A percentile compares a stretch with the other conserved stretches of the same genome.
Conservation (phyloP, 2,797 vertebrate species). For the Acanthurus lineatus region DNA sequence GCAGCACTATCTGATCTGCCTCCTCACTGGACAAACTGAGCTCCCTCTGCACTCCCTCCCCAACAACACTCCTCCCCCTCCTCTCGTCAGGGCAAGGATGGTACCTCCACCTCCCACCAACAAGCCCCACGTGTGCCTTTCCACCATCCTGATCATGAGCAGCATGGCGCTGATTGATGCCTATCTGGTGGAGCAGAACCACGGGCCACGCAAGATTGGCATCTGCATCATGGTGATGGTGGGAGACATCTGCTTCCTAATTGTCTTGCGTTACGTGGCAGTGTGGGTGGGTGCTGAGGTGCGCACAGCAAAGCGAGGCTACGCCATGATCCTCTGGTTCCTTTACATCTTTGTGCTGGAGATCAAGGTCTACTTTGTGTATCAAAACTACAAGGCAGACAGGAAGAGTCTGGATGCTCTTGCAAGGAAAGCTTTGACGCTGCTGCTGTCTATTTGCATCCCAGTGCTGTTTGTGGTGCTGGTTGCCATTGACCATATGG, state of each 20-base stretch:
- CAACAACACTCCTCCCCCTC: constrained; percentile 51
- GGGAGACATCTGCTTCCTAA: constrained; percentile 91
- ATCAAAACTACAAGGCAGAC: constrained; percentile 93
- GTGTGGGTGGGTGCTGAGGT: constrained; percentile 93
- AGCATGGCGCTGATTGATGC: constrained; percentile 88
- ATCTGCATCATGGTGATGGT: constrained; percentile 90
- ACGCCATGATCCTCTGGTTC: constrained; percentile 92
- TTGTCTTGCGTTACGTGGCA: constrained; percentile 90
- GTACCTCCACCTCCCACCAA: constrained; percentile 88
- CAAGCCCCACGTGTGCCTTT: constrained; percentile 91
- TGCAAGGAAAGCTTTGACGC: constrained; percentile 86
- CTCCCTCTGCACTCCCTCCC: constrained; percentile 53
- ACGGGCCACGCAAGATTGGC: constrained; percentile 87
- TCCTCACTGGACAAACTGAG: constrained; percentile 61
- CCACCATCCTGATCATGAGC: constrained; percentile 89
- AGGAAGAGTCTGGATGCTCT: constrained; percentile 87
- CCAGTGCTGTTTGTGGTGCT: constrained; percentile 87
- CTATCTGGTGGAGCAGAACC: constrained; percentile 90
- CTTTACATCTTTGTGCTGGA: constrained; percentile 91
- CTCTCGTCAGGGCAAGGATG: constrained; percentile 75
- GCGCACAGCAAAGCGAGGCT: constrained; percentile 90
- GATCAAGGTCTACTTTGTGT: constrained; percentile 91
- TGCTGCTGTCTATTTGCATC: constrained; percentile 86
- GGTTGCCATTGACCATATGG: constrained; percentile 90
- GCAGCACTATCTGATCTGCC: constrained; percentile 72